Evolutionary conservation across 2,888 invertebrate genomes (phyloP).

Genomic region (Platycheirus albimanus): DNA sequence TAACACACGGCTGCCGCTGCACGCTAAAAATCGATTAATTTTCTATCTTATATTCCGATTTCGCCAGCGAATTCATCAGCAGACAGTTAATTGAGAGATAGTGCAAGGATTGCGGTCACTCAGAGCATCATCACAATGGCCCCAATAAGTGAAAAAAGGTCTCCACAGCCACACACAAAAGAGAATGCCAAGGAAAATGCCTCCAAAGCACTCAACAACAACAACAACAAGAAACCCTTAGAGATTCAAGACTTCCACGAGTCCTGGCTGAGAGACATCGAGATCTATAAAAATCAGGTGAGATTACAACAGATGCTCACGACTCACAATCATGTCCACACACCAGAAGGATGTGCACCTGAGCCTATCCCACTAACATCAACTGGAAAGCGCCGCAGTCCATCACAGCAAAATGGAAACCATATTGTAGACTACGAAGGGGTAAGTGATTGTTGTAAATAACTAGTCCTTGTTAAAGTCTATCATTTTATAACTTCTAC

Average conservation of each 20-base stretch:
- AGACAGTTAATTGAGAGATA: conserved; percentile 61
- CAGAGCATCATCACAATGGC: conserved; percentile 77
- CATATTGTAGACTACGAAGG: conserved; percentile 22
- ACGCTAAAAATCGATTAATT: conserved; percentile 36
- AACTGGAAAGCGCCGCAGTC: conserved; percentile 51
- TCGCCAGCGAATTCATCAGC: conserved; percentile 39
- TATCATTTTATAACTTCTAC: conserved; percentile 18
- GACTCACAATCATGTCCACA: conserved; percentile 77
- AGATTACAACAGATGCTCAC: conserved; percentile 77
- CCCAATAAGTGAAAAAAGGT: conserved; percentile 81
- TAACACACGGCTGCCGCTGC: conserved; percentile 44
- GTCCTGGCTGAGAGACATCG: conserved; percentile 82
- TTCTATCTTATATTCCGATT: no score
- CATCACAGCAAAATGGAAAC: conserved; percentile 14
- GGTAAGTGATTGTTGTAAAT: conserved; percentile 48
- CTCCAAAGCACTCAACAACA: conserved; percentile 41
- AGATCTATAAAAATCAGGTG: conserved; percentile 80
- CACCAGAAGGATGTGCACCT: conserved; percentile 67
- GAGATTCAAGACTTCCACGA: conserved; percentile 82
- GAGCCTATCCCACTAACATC: not conserved
- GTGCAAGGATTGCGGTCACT: conserved; percentile 49
- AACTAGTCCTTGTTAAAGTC: conserved; percentile 17
- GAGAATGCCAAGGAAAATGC: conserved; percentile 79
- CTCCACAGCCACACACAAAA: conserved; percentile 75
- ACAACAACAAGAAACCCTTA: conserved; percentile 67